Evolutionary conservation across 2,888 invertebrate species (phyloP).

Genomic region (Dendrolimus houi): DNA sequence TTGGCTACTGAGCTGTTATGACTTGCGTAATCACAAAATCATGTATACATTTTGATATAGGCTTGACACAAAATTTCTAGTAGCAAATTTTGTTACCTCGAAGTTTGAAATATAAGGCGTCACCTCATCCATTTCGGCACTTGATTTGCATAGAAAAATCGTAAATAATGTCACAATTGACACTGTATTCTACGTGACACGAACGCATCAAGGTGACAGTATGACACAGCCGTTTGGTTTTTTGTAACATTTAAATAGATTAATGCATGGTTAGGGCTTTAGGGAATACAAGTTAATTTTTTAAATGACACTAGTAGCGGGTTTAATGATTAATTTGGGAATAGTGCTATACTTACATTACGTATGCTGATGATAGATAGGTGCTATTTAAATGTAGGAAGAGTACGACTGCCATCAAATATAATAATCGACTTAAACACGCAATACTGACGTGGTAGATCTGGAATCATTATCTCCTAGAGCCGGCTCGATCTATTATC

Average conservation of each 20-base stretch:
- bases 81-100: slow-evolving; percentile 5
- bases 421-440: too few relatives aligned
- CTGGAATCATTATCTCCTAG: too few relatives aligned
- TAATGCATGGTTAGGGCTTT: neutral
- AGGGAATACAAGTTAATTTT: neutral
- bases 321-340: neutral
- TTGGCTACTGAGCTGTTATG: too few relatives aligned
- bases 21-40: too few relatives aligned
- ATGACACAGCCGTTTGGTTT: neutral
- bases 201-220: neutral
- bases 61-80: too few relatives aligned
- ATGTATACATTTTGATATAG: too few relatives aligned
- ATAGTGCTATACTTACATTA: neutral
- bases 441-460: too few relatives aligned
- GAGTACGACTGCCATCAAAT: too few relatives aligned
- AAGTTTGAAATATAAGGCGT: slow-evolving; percentile 34
- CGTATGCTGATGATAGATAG: neutral
- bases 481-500: too few relatives aligned
- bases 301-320: neutral
- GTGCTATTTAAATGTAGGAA: too few relatives aligned
- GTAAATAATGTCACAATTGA: slow-evolving; percentile 46
- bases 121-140: slow-evolving; percentile 34
- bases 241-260: neutral
- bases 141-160: slow-evolving; percentile 48
- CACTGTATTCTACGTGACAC: slow-evolving; percentile 23